Base-by-base conservation (phyloP, 1,140 invertebrate genomes). In the Campoletis sonorensis region DNA sequence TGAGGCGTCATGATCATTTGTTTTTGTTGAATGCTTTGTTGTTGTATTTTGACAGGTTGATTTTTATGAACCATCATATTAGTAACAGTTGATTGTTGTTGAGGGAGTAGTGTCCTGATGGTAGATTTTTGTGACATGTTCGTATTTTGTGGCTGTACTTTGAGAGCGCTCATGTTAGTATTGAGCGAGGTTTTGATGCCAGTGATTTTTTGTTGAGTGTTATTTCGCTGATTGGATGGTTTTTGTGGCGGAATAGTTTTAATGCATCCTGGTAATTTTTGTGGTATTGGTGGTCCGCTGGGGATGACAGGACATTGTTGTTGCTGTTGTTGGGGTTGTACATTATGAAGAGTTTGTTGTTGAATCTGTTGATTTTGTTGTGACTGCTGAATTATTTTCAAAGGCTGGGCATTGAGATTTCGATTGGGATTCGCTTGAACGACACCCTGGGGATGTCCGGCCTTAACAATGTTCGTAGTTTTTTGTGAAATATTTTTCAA, bases 241-340 rank as follows among this genome's bases (percentile, higher is more conserved):
- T 91, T 92, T 40, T 91, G 90, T 5, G 89, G 83, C 0, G 89
- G 87, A 68, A 92, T 91, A 0, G 90, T 91, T 30, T 92, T 91
- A 7, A 92, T 90, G 54, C 89, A 90, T 21, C 90, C 90, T 0
- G 89, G 87, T 37, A 91, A 89, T 40, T 90, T 90, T 33, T 89
- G 89, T 8, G 84, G 68, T 40, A 84, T 87, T 67, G 85, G 86
- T 0, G 86, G 84, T 21, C 81, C 82, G 15, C 18, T 86, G 18
- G 87, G 87, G 75, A 84, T 83, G 1, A 79, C 79, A 26, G 49
- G 16, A n/a, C 11, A 18, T 37, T 61, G 73, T 51, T 61, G 51
- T 11, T 78, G 76, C 26, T 89, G 89, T 37, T 72, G 70, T 49
- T 87, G 88, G 18, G 26, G 27, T n/a, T 70, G 67, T 70, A 33